Conservation (phyloP, 2,113 vertebrate species). For the Corythornis madagascariensis region DNA sequence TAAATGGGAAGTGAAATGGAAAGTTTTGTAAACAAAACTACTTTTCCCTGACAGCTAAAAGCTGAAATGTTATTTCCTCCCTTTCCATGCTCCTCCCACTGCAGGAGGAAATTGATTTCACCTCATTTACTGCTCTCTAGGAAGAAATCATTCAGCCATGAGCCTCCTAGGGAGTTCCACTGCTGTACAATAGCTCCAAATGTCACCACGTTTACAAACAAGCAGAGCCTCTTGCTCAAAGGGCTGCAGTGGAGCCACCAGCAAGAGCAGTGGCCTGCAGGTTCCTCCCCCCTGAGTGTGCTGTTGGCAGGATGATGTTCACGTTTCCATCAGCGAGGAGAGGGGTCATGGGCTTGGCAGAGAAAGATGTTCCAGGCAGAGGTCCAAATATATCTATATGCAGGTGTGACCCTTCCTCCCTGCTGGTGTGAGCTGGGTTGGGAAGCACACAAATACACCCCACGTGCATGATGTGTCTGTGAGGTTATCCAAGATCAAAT, state of each 20-base stretch:
- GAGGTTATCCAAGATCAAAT: not conserved
- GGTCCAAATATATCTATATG: not conserved
- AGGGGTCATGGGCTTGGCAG: not conserved
- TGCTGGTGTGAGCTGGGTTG: not conserved
- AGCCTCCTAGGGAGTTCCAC: slow-evolving; percentile 65
- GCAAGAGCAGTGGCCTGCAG: not conserved
- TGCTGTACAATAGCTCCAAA: slow-evolving; percentile 74
- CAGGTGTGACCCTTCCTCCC: not conserved
- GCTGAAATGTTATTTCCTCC: not conserved
- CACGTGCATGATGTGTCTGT: not conserved
- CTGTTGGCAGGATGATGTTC: slow-evolving; percentile 34
- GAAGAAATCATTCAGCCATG: slow-evolving; percentile 65
- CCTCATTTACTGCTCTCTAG: slow-evolving; percentile 73
- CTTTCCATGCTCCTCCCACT: not conserved
- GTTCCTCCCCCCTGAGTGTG: slow-evolving; percentile 7
- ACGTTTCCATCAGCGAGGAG: not conserved
- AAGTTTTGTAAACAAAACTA: not conserved
- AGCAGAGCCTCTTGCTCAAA: slow-evolving; percentile 64
- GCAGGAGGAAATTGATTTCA: slow-evolving; percentile 63
- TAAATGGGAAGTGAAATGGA: not conserved
- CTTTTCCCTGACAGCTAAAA: not conserved
- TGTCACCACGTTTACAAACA: slow-evolving; percentile 75
- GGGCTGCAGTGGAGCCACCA: slow-evolving; percentile 15
- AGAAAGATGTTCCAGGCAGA: not conserved
- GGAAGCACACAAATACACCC: not conserved